Evolutionary conservation across 23 tunicate genomes (phyloP).

Genomic region (Corella eumyota): DNA sequence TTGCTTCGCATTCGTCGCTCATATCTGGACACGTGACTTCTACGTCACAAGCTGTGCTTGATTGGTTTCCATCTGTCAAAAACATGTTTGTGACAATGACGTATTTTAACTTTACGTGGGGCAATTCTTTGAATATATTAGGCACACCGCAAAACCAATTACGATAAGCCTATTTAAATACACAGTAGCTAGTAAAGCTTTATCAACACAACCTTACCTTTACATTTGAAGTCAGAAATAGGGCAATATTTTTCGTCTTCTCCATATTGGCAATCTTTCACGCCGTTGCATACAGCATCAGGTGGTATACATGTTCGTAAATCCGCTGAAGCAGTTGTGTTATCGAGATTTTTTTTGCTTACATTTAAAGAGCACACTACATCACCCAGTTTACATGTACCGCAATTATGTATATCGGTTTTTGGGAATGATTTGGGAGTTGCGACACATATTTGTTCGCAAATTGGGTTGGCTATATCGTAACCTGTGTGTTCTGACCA

Average conservation of each 20-base stretch:
- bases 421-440: neutral
- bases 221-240: slow-evolving; percentile 16
- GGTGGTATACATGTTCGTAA: slow-evolving; percentile 28
- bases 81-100: too few relatives aligned
- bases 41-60: slow-evolving; percentile 51
- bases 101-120: too few relatives aligned
- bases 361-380: slow-evolving; percentile 3
- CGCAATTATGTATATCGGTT: neutral
- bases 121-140: too few relatives aligned
- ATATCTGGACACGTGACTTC: slow-evolving; percentile 44
- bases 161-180: too few relatives aligned
- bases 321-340: too few relatives aligned
- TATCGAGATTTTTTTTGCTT: too few relatives aligned
- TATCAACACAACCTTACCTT: slow-evolving; percentile 46
- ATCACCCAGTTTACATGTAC: slow-evolving; percentile 12
- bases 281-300: slow-evolving; percentile 42
- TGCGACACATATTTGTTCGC: slow-evolving; percentile 24
- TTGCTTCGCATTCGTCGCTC: slow-evolving; percentile 57
- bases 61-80: slow-evolving; percentile 7
- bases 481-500: neutral
- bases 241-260: slow-evolving; percentile 75
- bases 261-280: slow-evolving; percentile 50
- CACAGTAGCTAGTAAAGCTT: too few relatives aligned
- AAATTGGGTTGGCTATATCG: slow-evolving; percentile 40
- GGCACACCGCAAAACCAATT: too few relatives aligned